Base-by-base conservation (phyloP, 2,888 invertebrate species). In the Diplolepis rosae region DNA sequence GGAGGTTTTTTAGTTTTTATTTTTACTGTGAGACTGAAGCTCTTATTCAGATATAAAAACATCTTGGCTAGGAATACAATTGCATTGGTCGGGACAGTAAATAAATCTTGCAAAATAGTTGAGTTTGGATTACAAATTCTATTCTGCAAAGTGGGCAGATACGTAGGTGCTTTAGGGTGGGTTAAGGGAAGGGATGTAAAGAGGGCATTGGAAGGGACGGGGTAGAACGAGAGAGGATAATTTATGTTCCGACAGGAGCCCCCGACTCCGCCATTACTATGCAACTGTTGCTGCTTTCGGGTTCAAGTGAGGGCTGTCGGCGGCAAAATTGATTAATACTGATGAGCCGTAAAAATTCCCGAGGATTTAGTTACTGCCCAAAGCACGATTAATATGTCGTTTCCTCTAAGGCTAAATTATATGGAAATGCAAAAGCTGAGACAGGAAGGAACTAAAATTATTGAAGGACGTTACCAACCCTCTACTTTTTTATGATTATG, bases 281-380 rank as follows among this genome's bases (percentile, higher is more conserved):
- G 73, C 76, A 76, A 76, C 76, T 76, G 76, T 76, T 76, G 76
- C 76, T 76, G 73, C 76, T 73, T 76, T 76, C 71, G 69, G 72
- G 73, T 73, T 73, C 73, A 71, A 69, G 75, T 71, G 73, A 73
- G 75, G 70, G 71, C 56, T 73, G 75, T 75, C 75, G 75, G 68
- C 73, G 68, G 73, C 72, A 68, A 73, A 76, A 76, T 76, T 76
- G 76, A 76, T 76, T 76, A 73, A 76, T 75, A 71, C 71, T 73
- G 73, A 73, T 73, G 75, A 75, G 71, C 75, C 75, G 75, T 71
- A 73, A 75, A 75, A 75, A 75, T 73, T 69, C 71, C 71, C 66
- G 50, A 45, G 70, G 68, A 70, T 75, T 73, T 70, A 75, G 71
- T 75, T 66, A 69, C 69, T 67, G 66, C 71, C 52, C 42, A 54